phyloP scores from a whole-genome alignment of 2,888 invertebrate genomes.

The Petrolisthes manimaculis region DNA sequence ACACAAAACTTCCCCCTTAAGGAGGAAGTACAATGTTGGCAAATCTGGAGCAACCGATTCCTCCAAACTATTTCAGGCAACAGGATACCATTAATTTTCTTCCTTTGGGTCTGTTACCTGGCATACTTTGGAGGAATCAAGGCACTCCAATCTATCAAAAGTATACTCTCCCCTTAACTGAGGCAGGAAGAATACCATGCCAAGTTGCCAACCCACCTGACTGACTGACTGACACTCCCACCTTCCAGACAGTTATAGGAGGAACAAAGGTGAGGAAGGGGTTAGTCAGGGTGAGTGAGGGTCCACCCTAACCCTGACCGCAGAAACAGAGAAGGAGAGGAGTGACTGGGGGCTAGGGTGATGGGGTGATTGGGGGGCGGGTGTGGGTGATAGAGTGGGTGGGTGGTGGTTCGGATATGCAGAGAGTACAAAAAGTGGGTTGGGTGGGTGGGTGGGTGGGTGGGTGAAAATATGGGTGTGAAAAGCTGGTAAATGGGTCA shows the following conservation, averaged over 20 bases:
- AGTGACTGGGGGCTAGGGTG: not conserved
- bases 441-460: not conserved
- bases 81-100: too few species aligned
- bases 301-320: constrained; percentile 34
- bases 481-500: too few species aligned
- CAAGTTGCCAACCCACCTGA: not conserved
- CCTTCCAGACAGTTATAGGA: constrained; percentile 8
- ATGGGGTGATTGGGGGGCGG: not conserved
- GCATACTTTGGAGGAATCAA: too few species aligned
- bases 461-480: not conserved
- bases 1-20: too few species aligned
- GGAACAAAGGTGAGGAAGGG: constrained; percentile 28
- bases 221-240: constrained; percentile 6
- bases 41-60: too few species aligned
- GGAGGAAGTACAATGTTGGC: too few species aligned
- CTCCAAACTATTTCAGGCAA: too few species aligned
- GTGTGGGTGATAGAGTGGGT: not conserved
- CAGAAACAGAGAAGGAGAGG: constrained; percentile 4
- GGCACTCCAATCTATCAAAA: too few species aligned
- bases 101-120: too few species aligned
- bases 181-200: not conserved
- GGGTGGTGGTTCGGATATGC: not conserved
- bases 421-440: not conserved
- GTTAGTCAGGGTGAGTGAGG: not conserved
- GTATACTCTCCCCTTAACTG: too few species aligned